Evolutionary conservation across 2,113 vertebrate species (phyloP), one percentile per base, ranked within the genome.

Genomic region (Calidris pugnax): DNA sequence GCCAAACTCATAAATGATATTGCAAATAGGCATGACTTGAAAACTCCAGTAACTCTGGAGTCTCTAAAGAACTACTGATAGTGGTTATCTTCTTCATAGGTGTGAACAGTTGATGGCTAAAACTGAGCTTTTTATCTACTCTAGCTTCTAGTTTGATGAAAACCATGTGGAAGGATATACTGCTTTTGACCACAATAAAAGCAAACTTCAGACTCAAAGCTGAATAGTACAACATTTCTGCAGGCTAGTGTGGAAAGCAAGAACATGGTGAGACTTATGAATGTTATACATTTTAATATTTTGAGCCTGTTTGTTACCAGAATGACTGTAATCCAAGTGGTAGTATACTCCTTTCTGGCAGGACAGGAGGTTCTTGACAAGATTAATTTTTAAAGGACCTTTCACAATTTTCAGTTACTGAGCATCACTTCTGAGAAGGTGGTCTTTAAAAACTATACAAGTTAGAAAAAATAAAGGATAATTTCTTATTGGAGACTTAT

Each of bases 1-100:
- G 21, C 20, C 28, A 85, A 32, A 81, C 14, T 57, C 27, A 76
- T 72, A 45, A 60, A 73, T 63, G 18, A 78, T 23, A 43, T 69
- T 53, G 32, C 13, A 64, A 69, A 87, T 53, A 80, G 30, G 3
- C 3, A 33, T 0, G 0, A 12, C 2, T 66, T 4, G n/a, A 72
- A 76, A 64, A 14, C 8, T 85, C 48, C 71, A n/a, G 32, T 57
- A 45, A 22, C 27, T 56, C 32, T 62, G 43, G 43, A 45, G 35
- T 50, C 32, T 68, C 10, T 41, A 37, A 59, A 22, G 41, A 68
- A 19, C 33, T 90, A 35, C 20, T 24, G 26, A n/a, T 27, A 59
- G 28, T 4, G 1, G 8, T 69, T 55, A 56, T 26, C 8, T 51
- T 53, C 21, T 66, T 63, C 30, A 50, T 21, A 72, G 39, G 9